Percentiles rank a stretch among this genome's conserved stretches.
phyloP scores from a whole-genome alignment of 2,113 vertebrate species.

The Edolisoma coerulescens region DNA sequence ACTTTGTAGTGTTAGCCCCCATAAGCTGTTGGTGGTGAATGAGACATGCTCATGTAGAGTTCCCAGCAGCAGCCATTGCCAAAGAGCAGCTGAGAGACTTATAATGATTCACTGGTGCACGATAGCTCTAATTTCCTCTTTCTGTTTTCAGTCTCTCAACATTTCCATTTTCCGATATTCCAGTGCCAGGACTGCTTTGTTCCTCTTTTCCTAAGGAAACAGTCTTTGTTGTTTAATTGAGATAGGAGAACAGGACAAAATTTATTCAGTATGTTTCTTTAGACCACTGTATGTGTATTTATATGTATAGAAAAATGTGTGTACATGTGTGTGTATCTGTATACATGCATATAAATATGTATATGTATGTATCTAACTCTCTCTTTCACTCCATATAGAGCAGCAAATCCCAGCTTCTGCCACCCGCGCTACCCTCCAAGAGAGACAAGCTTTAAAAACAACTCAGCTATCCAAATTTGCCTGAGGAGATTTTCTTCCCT shows the following conservation, averaged over 20 bases:
- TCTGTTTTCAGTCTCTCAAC: constrained; percentile 38
- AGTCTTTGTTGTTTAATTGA: constrained; percentile 38
- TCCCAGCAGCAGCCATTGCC: constrained; percentile 24
- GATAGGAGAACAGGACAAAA: background rate
- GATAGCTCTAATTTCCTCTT: constrained; percentile 43
- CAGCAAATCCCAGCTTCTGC: background rate
- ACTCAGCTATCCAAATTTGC: background rate
- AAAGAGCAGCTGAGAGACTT: constrained; percentile 53
- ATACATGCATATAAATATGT: background rate
- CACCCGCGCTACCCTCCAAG: background rate
- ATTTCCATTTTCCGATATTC: constrained; percentile 40
- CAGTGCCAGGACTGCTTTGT: constrained; percentile 30
- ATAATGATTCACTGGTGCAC: constrained; percentile 39
- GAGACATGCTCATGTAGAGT: background rate
- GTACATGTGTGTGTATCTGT: background rate
- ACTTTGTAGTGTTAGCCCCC: background rate
- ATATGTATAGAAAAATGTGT: background rate
- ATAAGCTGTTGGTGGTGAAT: constrained; percentile 21
- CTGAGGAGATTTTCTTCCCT: background rate
- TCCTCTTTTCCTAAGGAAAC: constrained; percentile 20
- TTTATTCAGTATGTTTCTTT: constrained; percentile 20
- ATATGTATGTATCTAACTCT: background rate
- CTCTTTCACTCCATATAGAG: background rate
- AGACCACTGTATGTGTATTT: background rate
- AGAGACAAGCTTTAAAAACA: constrained; percentile 4